Evolutionary conservation across 2,888 invertebrate genomes (phyloP), one percentile per base, ranked within the genome.

Genomic region (Geotrupes spiniger): DNA sequence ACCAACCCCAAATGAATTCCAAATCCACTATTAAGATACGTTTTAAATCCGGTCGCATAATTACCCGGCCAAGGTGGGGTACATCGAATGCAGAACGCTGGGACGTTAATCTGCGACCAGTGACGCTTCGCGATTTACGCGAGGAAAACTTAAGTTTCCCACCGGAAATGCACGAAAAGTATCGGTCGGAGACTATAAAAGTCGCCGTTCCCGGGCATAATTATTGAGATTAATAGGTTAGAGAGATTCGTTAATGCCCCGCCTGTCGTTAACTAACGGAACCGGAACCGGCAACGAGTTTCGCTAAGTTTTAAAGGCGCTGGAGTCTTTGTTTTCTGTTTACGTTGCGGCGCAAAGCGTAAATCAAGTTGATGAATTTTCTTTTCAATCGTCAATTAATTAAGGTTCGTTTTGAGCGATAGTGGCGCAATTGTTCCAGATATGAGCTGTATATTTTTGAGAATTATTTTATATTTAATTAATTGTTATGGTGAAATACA

Each of bases 131-230:
- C 33, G 33, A 33, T 33, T 33, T 33, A 33, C 33, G 33, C 21
- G 21, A 21, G 3, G 21, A 6, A 21, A 21, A 15, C 33, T 14
- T 14, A 10, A 33, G 14, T 33, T 33, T 12, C 33, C 14, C 8
- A 15, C 15, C 33, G 33, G 33, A 33, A 33, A 33, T 33, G 33
- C 44, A 27, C 46, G 41, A 49, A 49, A 53, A 51, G 42, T 36
- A 40, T 36, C 26, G 14, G 39, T 42, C 45, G 49, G 51, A 46
- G 53, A 57, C 57, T 55, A 55, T 57, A 57, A 57, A 57, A 55
- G 53, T 52, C 53, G 49, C 44, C 49, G 48, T 17, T 47, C 46
- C 48, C 36, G 44, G 48, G 53, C 52, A 58, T 56, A 58, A 58
- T 58, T 58, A 56, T 57, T 53, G 15, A 33, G 33, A 33, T 33